phyloP scores from a whole-genome alignment of 2,113 vertebrate species.

The Mus pahari region DNA sequence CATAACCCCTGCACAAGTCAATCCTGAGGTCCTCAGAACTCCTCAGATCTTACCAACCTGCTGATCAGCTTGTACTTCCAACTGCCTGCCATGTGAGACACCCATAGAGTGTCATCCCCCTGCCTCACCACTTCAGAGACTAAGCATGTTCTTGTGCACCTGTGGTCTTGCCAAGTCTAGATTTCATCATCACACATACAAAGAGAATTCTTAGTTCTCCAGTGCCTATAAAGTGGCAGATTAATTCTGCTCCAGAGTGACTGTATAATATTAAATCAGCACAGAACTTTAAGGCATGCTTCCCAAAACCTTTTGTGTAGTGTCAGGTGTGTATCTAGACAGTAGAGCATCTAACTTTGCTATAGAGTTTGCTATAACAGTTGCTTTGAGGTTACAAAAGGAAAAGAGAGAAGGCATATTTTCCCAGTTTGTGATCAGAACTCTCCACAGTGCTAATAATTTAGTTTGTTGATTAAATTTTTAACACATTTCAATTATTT shows the following conservation, averaged over 20 bases:
- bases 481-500: conserved; percentile 37
- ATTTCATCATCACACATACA: conserved; percentile 60
- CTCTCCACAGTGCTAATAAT: conserved; percentile 65
- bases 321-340: conserved; percentile 69
- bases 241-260: conserved; percentile 68
- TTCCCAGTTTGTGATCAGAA: conserved; percentile 59
- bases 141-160: conserved; percentile 43
- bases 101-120: background rate
- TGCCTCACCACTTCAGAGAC: conserved; percentile 68
- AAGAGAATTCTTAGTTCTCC: conserved; percentile 50
- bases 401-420: conserved; percentile 38
- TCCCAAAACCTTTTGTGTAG: conserved; percentile 77
- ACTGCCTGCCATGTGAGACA: conserved; percentile 50
- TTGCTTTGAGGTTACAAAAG: background rate
- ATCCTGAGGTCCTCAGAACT: background rate
- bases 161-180: conserved; percentile 79
- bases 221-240: conserved; percentile 32
- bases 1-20: background rate
- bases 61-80: conserved; percentile 39
- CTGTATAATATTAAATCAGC: conserved; percentile 73
- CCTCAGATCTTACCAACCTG: background rate
- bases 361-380: background rate
- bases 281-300: conserved; percentile 62
- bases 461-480: background rate
- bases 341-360: conserved; percentile 63